These are phyloP conservation scores for Pitta sordida DNA, from an alignment of 2,113 vertebrate species.

Conservation along the genomic window DNA sequence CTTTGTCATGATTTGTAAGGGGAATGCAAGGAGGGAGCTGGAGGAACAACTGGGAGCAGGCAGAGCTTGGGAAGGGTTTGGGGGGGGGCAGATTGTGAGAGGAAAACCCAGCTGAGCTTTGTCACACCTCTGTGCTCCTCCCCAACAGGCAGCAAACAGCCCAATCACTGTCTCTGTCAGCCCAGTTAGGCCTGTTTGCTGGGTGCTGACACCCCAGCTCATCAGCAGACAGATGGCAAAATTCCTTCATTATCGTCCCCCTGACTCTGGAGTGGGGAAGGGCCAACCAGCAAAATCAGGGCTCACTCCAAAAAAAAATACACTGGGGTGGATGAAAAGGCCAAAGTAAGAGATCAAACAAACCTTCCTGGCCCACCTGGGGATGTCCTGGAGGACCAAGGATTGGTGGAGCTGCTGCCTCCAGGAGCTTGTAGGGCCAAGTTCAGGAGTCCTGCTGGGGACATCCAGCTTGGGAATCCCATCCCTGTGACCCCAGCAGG, in stretches of 20 bases:
- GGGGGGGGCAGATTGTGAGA: not conserved
- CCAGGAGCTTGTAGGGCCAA: rapidly evolving
- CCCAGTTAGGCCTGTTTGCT: conserved; percentile 66
- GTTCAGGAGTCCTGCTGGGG: rapidly evolving
- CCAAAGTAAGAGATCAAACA: rapidly evolving
- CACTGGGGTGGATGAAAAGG: not conserved
- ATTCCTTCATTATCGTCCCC: conserved; percentile 54
- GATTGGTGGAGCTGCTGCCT: not conserved
- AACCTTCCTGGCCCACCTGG: not conserved
- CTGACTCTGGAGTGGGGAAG: not conserved
- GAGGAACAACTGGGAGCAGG: not conserved
- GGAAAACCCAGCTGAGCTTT: conserved; percentile 36
- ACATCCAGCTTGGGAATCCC: rapidly evolving
- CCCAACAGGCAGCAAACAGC: conserved; percentile 58
- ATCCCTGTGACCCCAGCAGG: not conserved
- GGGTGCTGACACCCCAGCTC: conserved; percentile 63
- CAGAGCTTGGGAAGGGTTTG: not conserved
- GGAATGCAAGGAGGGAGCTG: conserved; percentile 12
- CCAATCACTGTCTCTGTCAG: conserved; percentile 65
- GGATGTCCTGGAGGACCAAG: rapidly evolving
- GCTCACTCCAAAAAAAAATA: not conserved
- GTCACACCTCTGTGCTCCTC: conserved; percentile 54
- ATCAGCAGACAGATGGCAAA: conserved; percentile 49
- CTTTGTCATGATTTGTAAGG: conserved; percentile 37
- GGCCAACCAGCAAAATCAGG: conserved; percentile 1